Base-by-base conservation (phyloP, 2,888 invertebrate species). In the Hecatera dysodea region DNA sequence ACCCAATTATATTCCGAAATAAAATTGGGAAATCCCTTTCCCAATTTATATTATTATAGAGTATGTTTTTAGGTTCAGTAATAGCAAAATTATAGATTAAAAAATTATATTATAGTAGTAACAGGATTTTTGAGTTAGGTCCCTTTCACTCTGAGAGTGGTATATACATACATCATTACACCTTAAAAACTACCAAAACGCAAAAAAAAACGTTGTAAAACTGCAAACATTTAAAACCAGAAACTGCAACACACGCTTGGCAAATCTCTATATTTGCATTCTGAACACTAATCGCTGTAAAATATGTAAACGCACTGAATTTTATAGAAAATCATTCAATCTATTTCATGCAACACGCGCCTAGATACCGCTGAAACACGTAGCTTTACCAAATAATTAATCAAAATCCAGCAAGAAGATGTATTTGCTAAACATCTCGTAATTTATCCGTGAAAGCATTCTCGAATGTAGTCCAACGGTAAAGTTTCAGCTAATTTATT, bases 391-490 rank as follows among this genome's bases (percentile, higher is more conserved):
- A 55, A 71, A 57, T 56, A 33, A 75, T 83, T 77, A 66, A 75
- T 81, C 72, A 81, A 75, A 80, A 68, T 72, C 69, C 42, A 56
- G 15, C 39, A 48, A 0, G 48, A 59, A 65, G 74, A 78, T 59
- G 42, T 73, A 75, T 81, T 67, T 42, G 19, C 8, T 82, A 78
- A 81, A 84, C 84, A 76, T 53, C 22, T 64, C 48, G 57, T 70
- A 60, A 75, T 84, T 75, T 77, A 79, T 83, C 52, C 52, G 67
- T 63, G 71, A 75, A 83, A 68, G 67, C 27, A 59, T 73, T 67
- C 82, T 78, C 83, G 82, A 79, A 81, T 80, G 74, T 77, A 70
- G 71, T 70, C 24, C 71, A 78, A 33, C 66, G 46, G 19, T 53
- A 57, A 65, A 64, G 71, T 71, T 62, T 72, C 52, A 33, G 46